Percentiles rank a stretch among this genome's conserved stretches.
These are phyloP conservation scores for Catharus ustulatus DNA, from an alignment of 2,797 vertebrate species.

Conservation along the genomic window DNA sequence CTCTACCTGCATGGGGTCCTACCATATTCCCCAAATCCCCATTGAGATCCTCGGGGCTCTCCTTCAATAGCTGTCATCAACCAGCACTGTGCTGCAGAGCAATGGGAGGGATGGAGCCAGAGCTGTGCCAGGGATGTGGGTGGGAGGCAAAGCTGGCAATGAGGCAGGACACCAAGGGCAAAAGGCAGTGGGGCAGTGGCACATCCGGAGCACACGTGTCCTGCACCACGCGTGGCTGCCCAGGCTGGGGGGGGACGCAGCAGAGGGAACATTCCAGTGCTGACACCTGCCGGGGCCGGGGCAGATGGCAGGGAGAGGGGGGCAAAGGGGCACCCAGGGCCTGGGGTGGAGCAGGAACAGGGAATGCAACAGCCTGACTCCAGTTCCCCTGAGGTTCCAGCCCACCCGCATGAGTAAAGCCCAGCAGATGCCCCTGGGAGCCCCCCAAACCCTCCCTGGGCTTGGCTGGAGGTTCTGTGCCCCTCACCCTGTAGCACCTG, in stretches of 20 bases:
- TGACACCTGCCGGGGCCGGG: not conserved
- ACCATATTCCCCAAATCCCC: not conserved
- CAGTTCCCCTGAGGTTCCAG: not conserved
- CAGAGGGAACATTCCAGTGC: not conserved
- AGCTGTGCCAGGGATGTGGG: not conserved
- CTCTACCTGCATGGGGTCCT: fast-evolving
- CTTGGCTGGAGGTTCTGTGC: not conserved
- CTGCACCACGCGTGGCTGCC: not conserved
- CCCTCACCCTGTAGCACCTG: not conserved
- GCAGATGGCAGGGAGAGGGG: not conserved
- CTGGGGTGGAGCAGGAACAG: not conserved
- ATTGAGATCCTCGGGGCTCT: fast-evolving
- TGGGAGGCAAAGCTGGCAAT: not conserved
- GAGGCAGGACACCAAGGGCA: not conserved
- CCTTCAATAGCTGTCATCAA: not conserved
- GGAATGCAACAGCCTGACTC: not conserved
- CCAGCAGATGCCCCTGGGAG: not conserved
- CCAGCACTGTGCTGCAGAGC: fast-evolving
- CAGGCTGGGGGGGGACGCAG: not conserved
- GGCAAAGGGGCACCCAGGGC: not conserved
- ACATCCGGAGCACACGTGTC: not conserved
- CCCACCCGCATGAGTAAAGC: not conserved
- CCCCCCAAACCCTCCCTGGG: not conserved
- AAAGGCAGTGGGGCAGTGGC: not conserved
- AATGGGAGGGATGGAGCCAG: fast-evolving